Conservation (phyloP, 1,140 invertebrate species). For the Eubasilissa regina region DNA sequence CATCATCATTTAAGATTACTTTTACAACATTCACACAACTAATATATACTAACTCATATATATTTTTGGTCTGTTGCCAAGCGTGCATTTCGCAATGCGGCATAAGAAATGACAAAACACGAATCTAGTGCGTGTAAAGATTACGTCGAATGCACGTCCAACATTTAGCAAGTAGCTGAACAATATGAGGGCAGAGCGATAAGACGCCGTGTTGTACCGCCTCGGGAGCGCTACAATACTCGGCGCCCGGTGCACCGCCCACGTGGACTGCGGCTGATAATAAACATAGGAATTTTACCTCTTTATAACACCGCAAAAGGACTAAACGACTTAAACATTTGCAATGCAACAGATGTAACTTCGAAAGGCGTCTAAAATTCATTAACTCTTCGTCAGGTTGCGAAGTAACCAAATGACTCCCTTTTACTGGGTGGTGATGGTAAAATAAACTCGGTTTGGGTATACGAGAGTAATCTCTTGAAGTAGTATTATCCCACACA, state of each 20-base stretch:
- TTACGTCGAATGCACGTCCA: slow-evolving; percentile 16
- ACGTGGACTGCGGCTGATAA: slow-evolving; percentile 34
- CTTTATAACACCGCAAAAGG: slow-evolving; percentile 43
- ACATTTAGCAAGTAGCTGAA: slow-evolving; percentile 32
- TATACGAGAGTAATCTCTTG: not conserved
- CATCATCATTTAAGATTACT: no score
- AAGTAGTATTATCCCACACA: slow-evolving; percentile 2
- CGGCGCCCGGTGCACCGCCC: slow-evolving; percentile 21
- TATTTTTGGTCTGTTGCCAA: no score
- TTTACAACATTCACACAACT: no score
- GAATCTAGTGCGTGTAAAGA: slow-evolving; percentile 1
- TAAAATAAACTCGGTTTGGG: not conserved
- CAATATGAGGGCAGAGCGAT: slow-evolving; percentile 28
- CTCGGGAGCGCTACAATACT: slow-evolving; percentile 7
- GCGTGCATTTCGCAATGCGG: no score
- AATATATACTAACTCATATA: no score
- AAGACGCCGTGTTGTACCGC: not conserved
- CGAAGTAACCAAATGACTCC: not conserved
- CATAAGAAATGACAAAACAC: slow-evolving; percentile 3
- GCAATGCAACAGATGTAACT: not conserved
- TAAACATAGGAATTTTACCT: slow-evolving; percentile 58
- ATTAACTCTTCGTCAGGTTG: not conserved
- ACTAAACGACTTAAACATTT: slow-evolving; percentile 24
- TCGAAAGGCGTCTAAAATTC: not conserved
- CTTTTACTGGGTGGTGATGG: not conserved